Percentiles rank a stretch among this genome's conserved stretches.
Evolutionary conservation across 2,113 vertebrate genomes (phyloP).

Genomic region (Symphodus melops): DNA sequence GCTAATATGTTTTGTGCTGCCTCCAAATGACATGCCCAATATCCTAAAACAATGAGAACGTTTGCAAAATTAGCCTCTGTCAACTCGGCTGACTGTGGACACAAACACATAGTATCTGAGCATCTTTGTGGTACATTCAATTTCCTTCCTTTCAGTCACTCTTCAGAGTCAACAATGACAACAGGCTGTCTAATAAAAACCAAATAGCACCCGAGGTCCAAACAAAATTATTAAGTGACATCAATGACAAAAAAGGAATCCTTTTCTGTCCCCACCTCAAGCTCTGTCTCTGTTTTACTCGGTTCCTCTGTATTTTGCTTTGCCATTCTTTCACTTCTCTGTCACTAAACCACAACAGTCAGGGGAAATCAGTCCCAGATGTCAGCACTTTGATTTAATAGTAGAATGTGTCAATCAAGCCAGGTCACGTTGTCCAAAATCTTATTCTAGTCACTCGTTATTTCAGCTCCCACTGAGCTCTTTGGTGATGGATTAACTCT

Average conservation of each 20-base stretch:
- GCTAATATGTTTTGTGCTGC: too few relatives aligned
- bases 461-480: conserved; percentile 56
- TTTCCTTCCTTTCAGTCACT: conserved; percentile 43
- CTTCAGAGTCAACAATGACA: conserved; percentile 46
- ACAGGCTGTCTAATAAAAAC: conserved; percentile 48
- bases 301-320: conserved; percentile 58
- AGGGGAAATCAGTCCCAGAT: conserved; percentile 78
- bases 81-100: not conserved
- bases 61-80: not conserved
- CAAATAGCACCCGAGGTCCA: conserved; percentile 55
- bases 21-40: too few relatives aligned
- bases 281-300: conserved; percentile 45
- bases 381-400: conserved; percentile 82
- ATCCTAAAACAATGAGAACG: too few relatives aligned
- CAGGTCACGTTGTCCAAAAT: conserved; percentile 66
- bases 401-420: conserved; percentile 78
- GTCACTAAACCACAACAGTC: conserved; percentile 75
- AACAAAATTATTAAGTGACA: conserved; percentile 49
- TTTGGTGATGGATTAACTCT: conserved; percentile 55
- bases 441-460: conserved; percentile 72
- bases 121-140: conserved; percentile 57
- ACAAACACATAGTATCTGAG: conserved; percentile 29
- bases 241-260: conserved; percentile 18
- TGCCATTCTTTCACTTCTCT: conserved; percentile 54
- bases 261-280: conserved; percentile 27